Base-by-base conservation (phyloP, 2,113 vertebrate genomes). In the Acrocephalus arundinaceus region DNA sequence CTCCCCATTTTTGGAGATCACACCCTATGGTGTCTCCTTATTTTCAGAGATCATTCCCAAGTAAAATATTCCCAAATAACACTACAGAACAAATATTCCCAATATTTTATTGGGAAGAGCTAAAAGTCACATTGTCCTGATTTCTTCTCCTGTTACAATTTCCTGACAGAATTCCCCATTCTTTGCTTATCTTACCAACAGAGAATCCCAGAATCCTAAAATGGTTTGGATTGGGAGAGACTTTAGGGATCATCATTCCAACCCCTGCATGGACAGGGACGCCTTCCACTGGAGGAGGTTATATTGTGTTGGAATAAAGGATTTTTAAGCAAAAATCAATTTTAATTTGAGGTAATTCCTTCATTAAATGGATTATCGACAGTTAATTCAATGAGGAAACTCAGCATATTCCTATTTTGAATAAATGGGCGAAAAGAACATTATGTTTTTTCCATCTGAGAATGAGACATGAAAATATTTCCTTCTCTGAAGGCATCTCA, bases 191-290 rank as follows among this genome's bases (percentile, higher is more conserved):
- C n/a, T 19, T 11, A 12, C 6, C 22, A 22, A n/a, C 12, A 46
- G 9, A 13, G 27, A 54, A 55, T 48, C 39, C 4, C 0, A 1
- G 48, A 79, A 61, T 63, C 6, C 25, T 31, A 6, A 49, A 55
- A 33, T 3, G 6, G 4, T 31, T 76, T 75, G n/a, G 46, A 30
- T 0, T 62, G 25, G 54, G 33, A 76, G 18, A 4, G 1, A 9
- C 3, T 4, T 55, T 10, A 22, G 7, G n/a, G 54, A 62, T 39
- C 41, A 18, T 11, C 70, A 6, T 54, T 55, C n/a, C 71, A 62
- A 12, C 1, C 23, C 6, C 61, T 13, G 6, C 62, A 9, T 9
- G 21, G 30, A 11, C n/a, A 48, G 16, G 46, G 48, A 7, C 16
- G 27, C 1, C 8, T 68, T 48, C 41, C n/a, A 22, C 30, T 25